Evolutionary conservation across 2,113 vertebrate genomes (phyloP).

Genomic region (Chlorodrepanis virens): DNA sequence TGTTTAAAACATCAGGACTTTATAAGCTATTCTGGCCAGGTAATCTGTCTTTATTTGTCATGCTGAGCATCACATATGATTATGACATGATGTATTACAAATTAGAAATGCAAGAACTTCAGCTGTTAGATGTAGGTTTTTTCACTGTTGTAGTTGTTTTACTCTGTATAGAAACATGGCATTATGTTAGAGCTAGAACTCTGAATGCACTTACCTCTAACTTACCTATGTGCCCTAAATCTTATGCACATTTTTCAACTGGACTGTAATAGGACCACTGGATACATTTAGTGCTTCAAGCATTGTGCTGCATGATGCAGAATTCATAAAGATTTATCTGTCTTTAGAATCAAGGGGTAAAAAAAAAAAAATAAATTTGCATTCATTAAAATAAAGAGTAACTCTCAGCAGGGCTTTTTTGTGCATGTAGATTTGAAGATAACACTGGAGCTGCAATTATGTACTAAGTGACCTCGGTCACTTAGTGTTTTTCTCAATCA

Average conservation of each 20-base stretch:
- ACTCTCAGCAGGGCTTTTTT: neutral
- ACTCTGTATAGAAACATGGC: neutral
- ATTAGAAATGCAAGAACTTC: constrained; percentile 10
- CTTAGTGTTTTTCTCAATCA: neutral
- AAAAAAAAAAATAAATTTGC: neutral
- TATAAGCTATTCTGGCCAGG: constrained; percentile 20
- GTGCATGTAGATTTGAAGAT: neutral
- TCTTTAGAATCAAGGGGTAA: neutral
- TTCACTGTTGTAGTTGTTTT: neutral
- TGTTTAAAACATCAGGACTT: constrained; percentile 49
- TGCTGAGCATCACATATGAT: neutral
- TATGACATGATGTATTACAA: constrained; percentile 13
- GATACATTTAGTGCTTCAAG: neutral
- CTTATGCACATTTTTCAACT: neutral
- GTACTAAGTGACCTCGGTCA: neutral
- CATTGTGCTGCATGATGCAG: neutral
- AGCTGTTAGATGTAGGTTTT: neutral
- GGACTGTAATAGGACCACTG: neutral
- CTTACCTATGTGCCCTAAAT: neutral
- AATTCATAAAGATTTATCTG: neutral
- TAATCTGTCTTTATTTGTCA: constrained; percentile 46
- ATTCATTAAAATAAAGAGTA: neutral
- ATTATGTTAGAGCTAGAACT: neutral
- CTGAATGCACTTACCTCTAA: neutral
- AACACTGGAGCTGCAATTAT: neutral